Conservation (phyloP, 2,888 invertebrate species). For the Orgyia antiqua region DNA sequence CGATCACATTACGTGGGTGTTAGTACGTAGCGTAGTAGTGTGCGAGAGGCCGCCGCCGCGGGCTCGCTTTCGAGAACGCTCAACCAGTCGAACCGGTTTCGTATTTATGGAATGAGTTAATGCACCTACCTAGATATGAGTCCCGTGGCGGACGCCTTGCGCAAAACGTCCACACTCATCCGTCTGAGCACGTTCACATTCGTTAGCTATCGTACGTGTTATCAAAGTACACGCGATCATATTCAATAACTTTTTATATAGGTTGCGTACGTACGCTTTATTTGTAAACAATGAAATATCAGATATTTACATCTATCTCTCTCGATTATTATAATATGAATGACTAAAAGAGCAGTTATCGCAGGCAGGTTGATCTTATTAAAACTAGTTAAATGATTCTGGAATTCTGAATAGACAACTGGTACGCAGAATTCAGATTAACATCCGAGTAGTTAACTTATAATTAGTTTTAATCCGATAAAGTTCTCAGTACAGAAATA, state of each 20-base stretch:
- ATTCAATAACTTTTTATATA: constrained; percentile 37
- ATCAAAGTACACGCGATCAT: constrained; percentile 43
- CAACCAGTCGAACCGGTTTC: constrained; percentile 73
- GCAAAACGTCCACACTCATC: constrained; percentile 57
- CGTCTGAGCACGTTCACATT: constrained; percentile 46
- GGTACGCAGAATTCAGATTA: too few relatives aligned
- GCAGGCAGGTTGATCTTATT: too few relatives aligned
- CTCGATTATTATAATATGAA: too few relatives aligned
- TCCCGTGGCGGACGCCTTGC: constrained; percentile 63
- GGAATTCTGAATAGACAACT: too few relatives aligned
- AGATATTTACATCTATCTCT: too few relatives aligned
- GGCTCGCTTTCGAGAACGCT: constrained; percentile 76
- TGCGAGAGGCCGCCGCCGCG: constrained; percentile 62
- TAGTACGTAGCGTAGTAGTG: constrained; percentile 53
- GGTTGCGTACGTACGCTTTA: constrained; percentile 43
- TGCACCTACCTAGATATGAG: constrained; percentile 73
- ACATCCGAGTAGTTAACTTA: too few relatives aligned
- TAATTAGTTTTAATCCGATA: too few relatives aligned
- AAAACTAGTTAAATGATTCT: too few relatives aligned
- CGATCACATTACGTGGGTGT: constrained; percentile 69
- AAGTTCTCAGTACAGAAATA: too few relatives aligned
- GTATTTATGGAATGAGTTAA: constrained; percentile 74
- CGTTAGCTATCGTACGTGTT: constrained; percentile 42
- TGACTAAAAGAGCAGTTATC: too few relatives aligned
- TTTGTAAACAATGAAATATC: constrained; percentile 47